phyloP scores from a whole-genome alignment of 2,797 vertebrate genomes.

The Smutsia temminckii region DNA sequence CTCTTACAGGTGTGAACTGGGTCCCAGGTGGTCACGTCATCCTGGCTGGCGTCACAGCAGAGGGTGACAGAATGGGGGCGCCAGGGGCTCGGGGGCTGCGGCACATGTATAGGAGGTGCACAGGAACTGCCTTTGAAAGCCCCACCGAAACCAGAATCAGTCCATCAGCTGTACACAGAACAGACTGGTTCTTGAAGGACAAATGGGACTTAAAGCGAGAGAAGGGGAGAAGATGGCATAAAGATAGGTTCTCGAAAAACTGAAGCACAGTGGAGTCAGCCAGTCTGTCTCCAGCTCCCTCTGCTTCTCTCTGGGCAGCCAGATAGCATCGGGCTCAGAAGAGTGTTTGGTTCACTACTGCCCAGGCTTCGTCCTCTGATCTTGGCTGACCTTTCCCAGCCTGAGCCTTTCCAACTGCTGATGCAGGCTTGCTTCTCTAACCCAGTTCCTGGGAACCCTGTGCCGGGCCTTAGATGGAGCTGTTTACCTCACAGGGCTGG shows the following conservation, averaged over 20 bases:
- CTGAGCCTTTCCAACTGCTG: neutral
- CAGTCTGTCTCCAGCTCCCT: conserved; percentile 13
- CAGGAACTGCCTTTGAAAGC: neutral
- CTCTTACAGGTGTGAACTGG: neutral
- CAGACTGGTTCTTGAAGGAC: neutral
- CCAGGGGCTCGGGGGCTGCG: neutral
- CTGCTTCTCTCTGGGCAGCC: neutral
- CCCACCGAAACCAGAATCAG: neutral
- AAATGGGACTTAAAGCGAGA: neutral
- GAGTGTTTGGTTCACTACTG: neutral
- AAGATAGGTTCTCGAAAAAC: neutral
- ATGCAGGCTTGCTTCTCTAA: neutral
- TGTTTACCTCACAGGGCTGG: neutral
- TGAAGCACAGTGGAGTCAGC: conserved; percentile 36
- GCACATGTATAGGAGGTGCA: neutral
- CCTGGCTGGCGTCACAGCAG: neutral
- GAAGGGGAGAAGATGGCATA: too few species aligned
- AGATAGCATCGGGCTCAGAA: conserved; percentile 24
- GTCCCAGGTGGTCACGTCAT: neutral
- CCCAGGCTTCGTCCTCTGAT: neutral
- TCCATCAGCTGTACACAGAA: neutral
- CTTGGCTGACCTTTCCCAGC: neutral
- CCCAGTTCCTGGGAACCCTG: neutral
- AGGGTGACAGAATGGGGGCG: conserved; percentile 33
- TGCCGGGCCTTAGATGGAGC: neutral